Base-by-base conservation (phyloP, 2,797 vertebrate genomes). In the Poecilia wingei region DNA sequence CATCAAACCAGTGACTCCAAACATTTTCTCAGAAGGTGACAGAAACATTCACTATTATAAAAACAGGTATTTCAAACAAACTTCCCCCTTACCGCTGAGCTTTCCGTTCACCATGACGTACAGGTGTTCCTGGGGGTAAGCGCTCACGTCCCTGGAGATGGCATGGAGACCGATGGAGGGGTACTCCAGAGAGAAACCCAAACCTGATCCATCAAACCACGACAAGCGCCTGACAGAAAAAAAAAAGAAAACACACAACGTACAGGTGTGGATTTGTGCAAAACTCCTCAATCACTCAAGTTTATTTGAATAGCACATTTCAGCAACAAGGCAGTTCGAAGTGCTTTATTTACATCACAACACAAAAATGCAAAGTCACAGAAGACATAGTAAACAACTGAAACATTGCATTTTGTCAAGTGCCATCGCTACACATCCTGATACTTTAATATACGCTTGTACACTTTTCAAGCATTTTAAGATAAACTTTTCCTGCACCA, bases 51-150 rank as follows among this genome's bases (percentile, higher is more conserved):
- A 6, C n/a, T 36, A 2, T 4, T 36, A 20, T 41, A 10, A 39
- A 68, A 68, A 51, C 20, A 51, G 6, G 20, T 22, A 51, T 22
- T 51, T 51, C 49, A 51, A n/a, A n/a, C 8, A 25, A n/a, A 41
- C 39, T 25, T 6, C 39, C 13, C 36, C 31, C 94, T 94, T 86
- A 99, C 98, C 97, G 76, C 85, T 94, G 0, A 98, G 95, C 77
- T 93, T 98, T 77, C 96, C 96, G 7, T 99, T 99, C 88, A 99
- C 98, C 98, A 99, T 98, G 88, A 99, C 96, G 0, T 99, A 99
- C 49, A 99, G 91, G 89, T 99, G 98, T 61, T 99, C 98, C 87
- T 96, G 96, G 0, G 98, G 98, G 89, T 96, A 98, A 0, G 97
- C 86, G 0, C 90, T 96, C 74, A 95, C 88, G 81, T 99, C 98